Base-by-base conservation (phyloP, 2,797 vertebrate genomes). In the Parotocinclus haroldoi region DNA sequence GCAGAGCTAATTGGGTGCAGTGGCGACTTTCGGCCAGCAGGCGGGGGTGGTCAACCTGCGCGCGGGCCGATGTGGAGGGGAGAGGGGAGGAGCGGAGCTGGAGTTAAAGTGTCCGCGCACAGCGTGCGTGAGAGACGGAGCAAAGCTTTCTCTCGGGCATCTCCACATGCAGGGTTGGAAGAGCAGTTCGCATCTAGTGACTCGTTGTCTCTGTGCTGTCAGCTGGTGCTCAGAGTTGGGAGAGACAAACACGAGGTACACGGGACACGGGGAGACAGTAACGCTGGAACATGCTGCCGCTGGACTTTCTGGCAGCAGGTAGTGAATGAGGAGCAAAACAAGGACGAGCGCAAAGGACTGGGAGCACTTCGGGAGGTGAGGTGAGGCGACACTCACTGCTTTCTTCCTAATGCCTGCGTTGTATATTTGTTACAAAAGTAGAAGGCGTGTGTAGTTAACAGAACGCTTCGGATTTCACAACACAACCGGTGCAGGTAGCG, bases 101-200 rank as follows among this genome's bases (percentile, higher is more conserved):
- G 82, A 87, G 85, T 66, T 87, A 86, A 89, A 90, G 90, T 90
- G 87, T 80, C 86, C 83, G 83, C 82, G 83, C 87, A 87, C 85
- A 78, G 84, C 44, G 59, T 46, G 55, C 8, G 10, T 56, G 64
- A 76, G 82, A 81, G 81, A 79, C 75, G 54, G 71, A 80, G 82
- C 79, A 54, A 69, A 48, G 82, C 86, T 77, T 80, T 76, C 78
- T 78, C 42, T 55, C 52, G 63, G 52, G 68, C 84, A 81, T 83
- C 81, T 78, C 76, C 73, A 76, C 63, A 78, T 70, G 68, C 68
- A 52, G 69, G 81, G 68, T 75, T 55, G 77, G 53, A 62, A 78
- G 27, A 46, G 62, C 48, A 4, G 79, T 77, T 73, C 77, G 72
- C 76, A 75, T 45, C 49, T 39, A 17, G 39, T 55, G 52, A 57